Evolutionary conservation across 2,888 invertebrate species (phyloP), one percentile per base, ranked within the genome.

Genomic region (Rhagonycha fulva): DNA sequence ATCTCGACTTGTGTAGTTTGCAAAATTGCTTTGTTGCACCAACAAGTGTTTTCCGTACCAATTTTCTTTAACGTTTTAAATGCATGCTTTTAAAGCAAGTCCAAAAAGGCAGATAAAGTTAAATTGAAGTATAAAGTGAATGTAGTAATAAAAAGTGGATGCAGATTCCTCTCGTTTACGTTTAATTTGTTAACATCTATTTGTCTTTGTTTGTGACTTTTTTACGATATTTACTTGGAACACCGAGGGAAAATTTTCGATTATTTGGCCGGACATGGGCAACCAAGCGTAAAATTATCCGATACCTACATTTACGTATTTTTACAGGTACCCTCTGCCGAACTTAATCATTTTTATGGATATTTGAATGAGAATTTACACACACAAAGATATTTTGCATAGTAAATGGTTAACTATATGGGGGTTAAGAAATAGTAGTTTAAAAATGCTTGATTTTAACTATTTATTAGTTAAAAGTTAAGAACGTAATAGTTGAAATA

Each of bases 201-300:
- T 63, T 71, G 47, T 76, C 69, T 74, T 76, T 76, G 76, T 74
- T 76, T 74, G 69, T 63, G 71, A 71, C 71, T 76, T 63, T 76
- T 74, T 71, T 74, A 71, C 62, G 72, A 75, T 72, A 77, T 32
- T 32, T 32, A 32, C 32, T 32, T 32, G 32, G n/a, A 32, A n/a
- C 12, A 32, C 32, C 12, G 32, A 32, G 32, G 32, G 32, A 32
- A 19, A 32, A 32, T 32, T 32, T 32, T 32, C 32, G 32, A 32
- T 32, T 75, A 77, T 82, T 81, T 81, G 63, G 82, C 82, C 77
- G 83, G 82, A 83, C 83, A 82, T 78, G 78, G 74, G 78, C 80
- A 79, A 76, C 80, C 82, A 79, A 78, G 82, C 82, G 80, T 81
- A 81, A 83, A 83, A 83, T 83, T 83, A 82, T 80, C 78, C 75